These are phyloP conservation scores for Plebejus anna DNA, from an alignment of 2,888 invertebrate genomes.

Conservation along the genomic window DNA sequence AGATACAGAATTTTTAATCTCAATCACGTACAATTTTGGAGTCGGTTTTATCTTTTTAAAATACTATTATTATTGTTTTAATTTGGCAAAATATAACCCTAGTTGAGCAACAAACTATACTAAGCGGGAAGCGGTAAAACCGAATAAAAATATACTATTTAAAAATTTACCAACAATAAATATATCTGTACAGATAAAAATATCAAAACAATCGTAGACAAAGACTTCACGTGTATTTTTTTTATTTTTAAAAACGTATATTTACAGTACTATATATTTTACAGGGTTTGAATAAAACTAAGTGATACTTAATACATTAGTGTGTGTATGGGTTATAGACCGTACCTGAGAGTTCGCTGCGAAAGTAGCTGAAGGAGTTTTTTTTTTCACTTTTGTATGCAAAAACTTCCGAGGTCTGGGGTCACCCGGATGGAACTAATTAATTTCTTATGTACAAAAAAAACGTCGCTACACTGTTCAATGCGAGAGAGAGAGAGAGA, in stretches of 20 bases:
- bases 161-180: conserved; percentile 38
- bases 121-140: conserved; percentile 35
- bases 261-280: conserved; percentile 54
- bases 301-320: too few relatives aligned
- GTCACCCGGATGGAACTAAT: too few relatives aligned
- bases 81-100: conserved; percentile 45
- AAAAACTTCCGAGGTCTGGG: too few relatives aligned
- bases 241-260: conserved; percentile 41
- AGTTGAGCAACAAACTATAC: conserved; percentile 34
- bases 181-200: conserved; percentile 33
- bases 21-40: too few relatives aligned
- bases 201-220: conserved; percentile 35
- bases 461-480: too few relatives aligned
- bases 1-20: too few relatives aligned
- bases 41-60: too few relatives aligned
- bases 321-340: too few relatives aligned
- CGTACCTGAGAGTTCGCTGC: too few relatives aligned
- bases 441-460: too few relatives aligned
- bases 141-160: conserved; percentile 37
- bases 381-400: not conserved
- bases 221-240: conserved; percentile 33
- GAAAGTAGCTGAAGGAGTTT: too few relatives aligned
- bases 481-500: too few relatives aligned
- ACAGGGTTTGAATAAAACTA: not conserved
- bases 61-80: conserved; percentile 36